Evolutionary conservation across 2,113 vertebrate species (phyloP).

Genomic region (Amblyornis subalaris): DNA sequence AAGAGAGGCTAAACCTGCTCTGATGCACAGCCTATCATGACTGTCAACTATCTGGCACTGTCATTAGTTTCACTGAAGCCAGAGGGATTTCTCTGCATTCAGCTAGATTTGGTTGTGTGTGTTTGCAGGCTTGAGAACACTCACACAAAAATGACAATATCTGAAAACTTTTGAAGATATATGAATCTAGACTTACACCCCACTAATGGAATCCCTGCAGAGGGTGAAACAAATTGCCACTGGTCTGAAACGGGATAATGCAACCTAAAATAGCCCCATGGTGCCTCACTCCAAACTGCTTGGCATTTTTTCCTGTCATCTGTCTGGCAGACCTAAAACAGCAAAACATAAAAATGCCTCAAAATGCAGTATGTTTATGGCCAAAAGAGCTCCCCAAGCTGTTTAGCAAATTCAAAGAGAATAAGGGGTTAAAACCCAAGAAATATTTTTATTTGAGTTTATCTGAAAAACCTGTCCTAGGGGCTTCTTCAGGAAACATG

Average conservation of each 20-base stretch:
- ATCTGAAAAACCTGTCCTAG: neutral
- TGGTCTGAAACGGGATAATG: neutral
- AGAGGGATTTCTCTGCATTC: neutral
- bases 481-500: neutral
- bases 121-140: neutral
- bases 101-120: neutral
- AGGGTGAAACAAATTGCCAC: neutral
- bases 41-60: neutral
- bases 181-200: neutral
- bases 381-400: neutral
- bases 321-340: neutral
- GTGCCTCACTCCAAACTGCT: neutral
- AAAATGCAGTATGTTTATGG: neutral
- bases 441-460: neutral
- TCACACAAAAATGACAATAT: neutral
- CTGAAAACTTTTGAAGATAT: neutral
- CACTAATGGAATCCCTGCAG: neutral
- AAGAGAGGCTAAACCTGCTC: neutral
- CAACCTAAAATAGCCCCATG: neutral
- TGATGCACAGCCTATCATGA: neutral
- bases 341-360: neutral
- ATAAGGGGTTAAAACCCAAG: neutral
- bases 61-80: slow-evolving; percentile 11
- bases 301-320: neutral
- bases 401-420: neutral